Evolutionary conservation across 2,797 vertebrate genomes (phyloP), one percentile per base, ranked within the genome.

Genomic region (Heteromormyrus szaboi): DNA sequence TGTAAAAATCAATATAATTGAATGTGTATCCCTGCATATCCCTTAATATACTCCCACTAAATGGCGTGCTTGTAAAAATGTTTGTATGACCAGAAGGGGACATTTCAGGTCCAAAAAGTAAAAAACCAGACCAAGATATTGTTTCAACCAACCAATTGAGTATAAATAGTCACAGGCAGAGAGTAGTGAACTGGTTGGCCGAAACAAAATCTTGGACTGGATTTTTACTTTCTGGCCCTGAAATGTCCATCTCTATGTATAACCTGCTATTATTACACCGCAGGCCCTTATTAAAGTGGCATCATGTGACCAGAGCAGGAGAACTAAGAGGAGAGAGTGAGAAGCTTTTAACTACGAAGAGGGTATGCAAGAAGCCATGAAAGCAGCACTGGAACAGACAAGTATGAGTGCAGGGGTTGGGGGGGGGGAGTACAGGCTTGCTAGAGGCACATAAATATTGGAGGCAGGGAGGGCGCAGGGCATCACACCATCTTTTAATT

Each of bases 401-500:
- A 41, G 46, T 84, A 12, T 4, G n/a, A 11, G 22, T 29, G 79
- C 0, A 2, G 0, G 33, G 51, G 51, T 25, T 25, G 51, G 19
- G 44, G 8, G 81, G 81, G n/a, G 22, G 46, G 4, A 3, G 41
- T 14, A 9, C 41, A 25, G 3, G 81, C 9, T 11, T 50, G 46
- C 33, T 17, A 22, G 44, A 29, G n/a, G 9, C n/a, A 2, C 81
- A 84, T 84, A 22, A 84, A 84, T 25, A 84, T 51, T 84, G 46
- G 81, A 12, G n/a, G 81, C 46, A 12, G 81, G 50, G 44, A 51
- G 48, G 44, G 22, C 44, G 2, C 14, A 48, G 1, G 12, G 33
- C 85, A 86, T 86, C 85, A 37, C 85, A 17, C 3, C 25, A 37
- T 56, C 85, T 86, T 84, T 86, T 86, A 86, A 86, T 86, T 86